A percentile compares a stretch with the other conserved stretches of the same genome.
phyloP scores from a whole-genome alignment of 1,140 invertebrate species.

The Apocrypta bakeri region DNA sequence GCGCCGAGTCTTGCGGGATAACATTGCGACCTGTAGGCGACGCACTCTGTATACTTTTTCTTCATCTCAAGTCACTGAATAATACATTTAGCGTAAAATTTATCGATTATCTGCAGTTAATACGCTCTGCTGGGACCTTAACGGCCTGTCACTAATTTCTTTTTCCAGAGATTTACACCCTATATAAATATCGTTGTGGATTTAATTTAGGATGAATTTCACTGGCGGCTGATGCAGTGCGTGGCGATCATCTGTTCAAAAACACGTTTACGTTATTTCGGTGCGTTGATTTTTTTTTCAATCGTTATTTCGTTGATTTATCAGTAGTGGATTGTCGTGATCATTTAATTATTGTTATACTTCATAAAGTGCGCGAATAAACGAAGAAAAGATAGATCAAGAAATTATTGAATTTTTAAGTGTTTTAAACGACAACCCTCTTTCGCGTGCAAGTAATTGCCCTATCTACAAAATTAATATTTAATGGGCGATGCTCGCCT shows the following conservation, averaged over 20 bases:
- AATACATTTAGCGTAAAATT: slow-evolving; percentile 8
- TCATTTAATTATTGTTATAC: too few species aligned
- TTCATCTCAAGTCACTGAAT: slow-evolving; percentile 22
- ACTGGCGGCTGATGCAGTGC: not conserved
- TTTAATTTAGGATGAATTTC: not conserved
- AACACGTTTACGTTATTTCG: too few species aligned
- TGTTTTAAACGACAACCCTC: not conserved
- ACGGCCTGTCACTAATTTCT: not conserved
- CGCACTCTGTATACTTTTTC: not conserved
- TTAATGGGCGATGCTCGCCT: not conserved
- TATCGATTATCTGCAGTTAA: not conserved
- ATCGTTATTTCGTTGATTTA: too few species aligned
- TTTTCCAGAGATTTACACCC: not conserved
- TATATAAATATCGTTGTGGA: not conserved
- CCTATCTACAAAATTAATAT: not conserved
- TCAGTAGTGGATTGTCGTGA: too few species aligned
- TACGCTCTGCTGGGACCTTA: not conserved
- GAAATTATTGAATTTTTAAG: not conserved
- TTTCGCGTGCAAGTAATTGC: not conserved
- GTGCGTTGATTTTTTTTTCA: too few species aligned
- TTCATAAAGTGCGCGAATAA: too few species aligned
- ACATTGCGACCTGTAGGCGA: not conserved
- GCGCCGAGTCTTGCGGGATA: not conserved
- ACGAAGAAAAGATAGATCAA: too few species aligned
- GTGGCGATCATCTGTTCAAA: not conserved